These are phyloP conservation scores for Drosophila crucigera DNA, from an alignment of 2,888 invertebrate species.

Conservation along the genomic window DNA sequence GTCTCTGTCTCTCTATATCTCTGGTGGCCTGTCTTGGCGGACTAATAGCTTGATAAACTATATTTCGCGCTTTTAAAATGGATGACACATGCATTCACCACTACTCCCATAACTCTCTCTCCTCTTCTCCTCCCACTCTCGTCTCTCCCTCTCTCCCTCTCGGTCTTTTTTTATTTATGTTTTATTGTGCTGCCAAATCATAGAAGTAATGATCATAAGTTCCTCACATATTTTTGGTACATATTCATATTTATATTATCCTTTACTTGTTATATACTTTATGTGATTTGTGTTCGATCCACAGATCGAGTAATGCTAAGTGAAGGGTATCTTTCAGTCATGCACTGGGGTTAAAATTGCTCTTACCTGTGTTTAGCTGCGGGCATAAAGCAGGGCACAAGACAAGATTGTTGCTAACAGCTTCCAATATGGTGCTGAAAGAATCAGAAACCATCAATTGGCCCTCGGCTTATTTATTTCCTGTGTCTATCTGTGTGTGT, in stretches of 20 bases:
- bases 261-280: neutral
- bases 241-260: neutral
- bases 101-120: neutral
- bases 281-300: neutral
- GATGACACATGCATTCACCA: constrained; percentile 37
- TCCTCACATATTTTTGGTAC: constrained; percentile 16
- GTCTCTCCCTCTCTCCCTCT: neutral
- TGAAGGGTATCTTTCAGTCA: neutral
- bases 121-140: neutral
- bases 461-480: constrained; percentile 23
- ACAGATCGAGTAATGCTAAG: neutral
- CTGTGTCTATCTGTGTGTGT: neutral
- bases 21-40: constrained; percentile 37
- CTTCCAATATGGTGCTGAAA: constrained; percentile 5
- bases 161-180: neutral
- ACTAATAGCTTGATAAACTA: constrained; percentile 76
- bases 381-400: neutral
- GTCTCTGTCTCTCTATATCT: constrained; percentile 18
- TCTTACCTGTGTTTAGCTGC: neutral
- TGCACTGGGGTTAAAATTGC: neutral
- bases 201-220: constrained; percentile 39
- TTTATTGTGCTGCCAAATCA: constrained; percentile 32
- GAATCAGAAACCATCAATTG: constrained; percentile 21
- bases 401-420: neutral
- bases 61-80: constrained; percentile 64